These are phyloP conservation scores for Neolamprologus kungweensis DNA, from an alignment of 2,113 vertebrate genomes.

Conservation along the genomic window DNA sequence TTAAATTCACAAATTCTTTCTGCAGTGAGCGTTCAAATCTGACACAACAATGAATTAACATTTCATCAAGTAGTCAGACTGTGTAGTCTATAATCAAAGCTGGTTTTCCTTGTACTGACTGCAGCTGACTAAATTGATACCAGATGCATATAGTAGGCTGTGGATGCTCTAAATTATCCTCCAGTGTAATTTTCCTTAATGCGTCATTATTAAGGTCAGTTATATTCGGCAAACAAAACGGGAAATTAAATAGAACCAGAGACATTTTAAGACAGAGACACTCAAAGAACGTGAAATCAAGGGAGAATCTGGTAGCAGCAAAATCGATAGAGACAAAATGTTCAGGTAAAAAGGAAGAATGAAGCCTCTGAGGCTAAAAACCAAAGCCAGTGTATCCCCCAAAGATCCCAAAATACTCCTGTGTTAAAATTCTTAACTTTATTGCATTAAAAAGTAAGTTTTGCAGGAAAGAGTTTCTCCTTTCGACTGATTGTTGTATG, in stretches of 20 bases:
- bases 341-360: not conserved
- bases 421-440: not conserved
- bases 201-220: not conserved
- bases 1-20: not conserved
- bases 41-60: not conserved
- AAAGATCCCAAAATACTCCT: not conserved
- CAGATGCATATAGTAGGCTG: not conserved
- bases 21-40: not conserved
- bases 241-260: not conserved
- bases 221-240: rapidly evolving
- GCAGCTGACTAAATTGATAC: not conserved
- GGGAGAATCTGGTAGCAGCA: rapidly evolving
- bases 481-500: not conserved
- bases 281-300: not conserved
- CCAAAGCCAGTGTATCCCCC: not conserved
- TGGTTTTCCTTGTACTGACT: not conserved
- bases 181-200: not conserved
- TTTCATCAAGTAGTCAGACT: not conserved
- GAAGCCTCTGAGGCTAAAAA: not conserved
- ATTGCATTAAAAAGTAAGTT: not conserved
- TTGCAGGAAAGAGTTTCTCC: not conserved
- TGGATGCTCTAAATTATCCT: not conserved
- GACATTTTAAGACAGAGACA: not conserved
- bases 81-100: not conserved
- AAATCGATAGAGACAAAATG: not conserved